Evolutionary conservation across 2,888 invertebrate genomes (phyloP).

Genomic region (Mythimna lalbum): DNA sequence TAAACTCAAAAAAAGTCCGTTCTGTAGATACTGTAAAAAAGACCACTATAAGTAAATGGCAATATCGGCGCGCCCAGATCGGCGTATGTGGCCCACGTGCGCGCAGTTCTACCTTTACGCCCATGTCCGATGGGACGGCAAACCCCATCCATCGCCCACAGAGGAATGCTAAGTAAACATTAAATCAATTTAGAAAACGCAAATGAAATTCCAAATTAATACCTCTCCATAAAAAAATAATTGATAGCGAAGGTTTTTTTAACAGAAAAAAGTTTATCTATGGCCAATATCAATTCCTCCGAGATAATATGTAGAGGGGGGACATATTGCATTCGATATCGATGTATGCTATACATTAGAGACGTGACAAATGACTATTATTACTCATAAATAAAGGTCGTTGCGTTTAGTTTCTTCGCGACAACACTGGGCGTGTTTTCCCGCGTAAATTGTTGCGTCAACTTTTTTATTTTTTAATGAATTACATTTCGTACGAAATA

Average conservation of each 20-base stretch:
- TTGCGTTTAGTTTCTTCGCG: conserved; percentile 67
- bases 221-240: conserved; percentile 28
- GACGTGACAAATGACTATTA: conserved; percentile 74
- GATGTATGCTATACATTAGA: conserved; percentile 68
- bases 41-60: too few species aligned
- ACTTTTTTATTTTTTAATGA: conserved; percentile 40
- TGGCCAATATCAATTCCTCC: conserved; percentile 47
- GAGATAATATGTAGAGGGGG: conserved; percentile 30
- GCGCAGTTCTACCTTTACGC: too few species aligned
- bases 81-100: too few species aligned
- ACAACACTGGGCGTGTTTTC: conserved; percentile 64
- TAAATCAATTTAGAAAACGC: conserved; percentile 26
- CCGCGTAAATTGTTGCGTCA: conserved; percentile 47
- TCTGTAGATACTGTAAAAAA: too few species aligned
- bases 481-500: conserved; percentile 45
- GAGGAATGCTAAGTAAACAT: conserved; percentile 19
- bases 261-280: conserved; percentile 28
- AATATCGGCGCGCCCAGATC: too few species aligned
- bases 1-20: background rate
- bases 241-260: conserved; percentile 31
- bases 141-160: background rate
- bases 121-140: too few species aligned
- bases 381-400: conserved; percentile 76
- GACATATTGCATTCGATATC: conserved; percentile 68
- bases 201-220: conserved; percentile 31